Percentiles rank a stretch among this genome's conserved stretches.
Evolutionary conservation across 2,888 invertebrate genomes (phyloP).

Genomic region (Antheraea yamamai): DNA sequence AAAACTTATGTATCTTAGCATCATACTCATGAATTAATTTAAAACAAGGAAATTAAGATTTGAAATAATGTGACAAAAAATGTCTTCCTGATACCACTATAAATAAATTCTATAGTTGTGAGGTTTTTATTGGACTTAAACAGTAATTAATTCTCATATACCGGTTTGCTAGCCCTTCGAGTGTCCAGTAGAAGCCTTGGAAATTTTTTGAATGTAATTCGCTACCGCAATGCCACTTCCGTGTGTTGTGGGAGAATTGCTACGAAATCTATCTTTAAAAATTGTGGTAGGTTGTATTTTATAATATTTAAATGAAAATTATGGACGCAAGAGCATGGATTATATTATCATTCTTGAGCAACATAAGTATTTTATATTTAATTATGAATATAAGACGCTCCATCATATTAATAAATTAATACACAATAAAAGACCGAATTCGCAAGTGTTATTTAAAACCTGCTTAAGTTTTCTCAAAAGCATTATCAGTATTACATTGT

Average conservation of each 20-base stretch:
- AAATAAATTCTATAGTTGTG: slow-evolving; percentile 18
- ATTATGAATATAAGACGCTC: not conserved
- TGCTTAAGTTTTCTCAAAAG: not conserved
- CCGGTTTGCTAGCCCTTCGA: slow-evolving; percentile 46
- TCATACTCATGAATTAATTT: slow-evolving; percentile 8
- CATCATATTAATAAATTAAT: not conserved
- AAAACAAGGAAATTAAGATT: slow-evolving; percentile 31
- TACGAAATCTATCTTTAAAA: not conserved
- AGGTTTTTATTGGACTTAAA: slow-evolving; percentile 20
- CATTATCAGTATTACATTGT: not conserved
- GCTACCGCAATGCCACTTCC: slow-evolving; percentile 35
- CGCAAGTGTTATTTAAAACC: not conserved
- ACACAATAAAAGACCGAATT: not conserved
- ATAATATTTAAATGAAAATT: not conserved
- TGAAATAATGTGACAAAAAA: slow-evolving; percentile 1
- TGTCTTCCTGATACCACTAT: slow-evolving; percentile 19
- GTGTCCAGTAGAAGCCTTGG: slow-evolving; percentile 39
- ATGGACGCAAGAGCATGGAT: not conserved
- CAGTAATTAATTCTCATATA: slow-evolving; percentile 24
- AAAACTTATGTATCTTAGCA: slow-evolving; percentile 23
- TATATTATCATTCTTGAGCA: not conserved
- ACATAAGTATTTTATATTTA: not conserved
- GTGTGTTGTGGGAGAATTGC: slow-evolving; percentile 29
- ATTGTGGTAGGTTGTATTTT: not conserved
- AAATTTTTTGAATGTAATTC: slow-evolving; percentile 32